phyloP scores from a whole-genome alignment of 2,888 invertebrate species.

The Crematogaster levior region DNA sequence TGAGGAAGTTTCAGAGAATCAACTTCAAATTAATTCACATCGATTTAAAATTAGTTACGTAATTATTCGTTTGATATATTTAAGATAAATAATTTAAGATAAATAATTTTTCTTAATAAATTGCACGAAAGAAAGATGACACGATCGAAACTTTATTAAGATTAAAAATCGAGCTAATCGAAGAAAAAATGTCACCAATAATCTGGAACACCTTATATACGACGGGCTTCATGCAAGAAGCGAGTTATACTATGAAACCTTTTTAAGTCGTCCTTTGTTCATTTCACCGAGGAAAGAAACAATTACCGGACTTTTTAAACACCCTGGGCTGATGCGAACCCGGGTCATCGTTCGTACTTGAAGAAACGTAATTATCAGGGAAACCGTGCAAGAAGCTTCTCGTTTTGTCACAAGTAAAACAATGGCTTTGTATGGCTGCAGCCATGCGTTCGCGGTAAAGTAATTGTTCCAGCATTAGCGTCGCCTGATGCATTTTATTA shows the following conservation, averaged over 20 bases:
- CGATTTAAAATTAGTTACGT: background rate
- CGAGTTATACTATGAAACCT: conserved; percentile 33
- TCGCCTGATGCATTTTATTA: conserved; percentile 36
- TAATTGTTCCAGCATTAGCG: conserved; percentile 50
- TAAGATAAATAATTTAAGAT: too few relatives aligned
- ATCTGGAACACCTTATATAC: background rate
- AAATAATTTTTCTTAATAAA: conserved; percentile 3
- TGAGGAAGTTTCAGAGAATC: background rate
- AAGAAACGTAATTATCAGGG: conserved; percentile 51
- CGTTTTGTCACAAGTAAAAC: conserved; percentile 46
- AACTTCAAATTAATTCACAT: background rate
- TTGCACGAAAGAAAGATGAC: background rate
- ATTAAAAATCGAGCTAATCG: background rate
- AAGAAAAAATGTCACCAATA: background rate
- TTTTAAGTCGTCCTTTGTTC: conserved; percentile 48
- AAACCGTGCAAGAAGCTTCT: conserved; percentile 38
- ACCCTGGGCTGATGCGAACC: conserved; percentile 39
- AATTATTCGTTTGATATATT: background rate
- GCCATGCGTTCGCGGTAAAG: conserved; percentile 44
- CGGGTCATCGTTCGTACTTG: conserved; percentile 46
- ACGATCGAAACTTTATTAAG: background rate
- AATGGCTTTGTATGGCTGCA: conserved; percentile 46
- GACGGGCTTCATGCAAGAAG: conserved; percentile 15
- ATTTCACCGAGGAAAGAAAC: conserved; percentile 33
- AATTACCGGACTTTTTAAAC: conserved; percentile 55